Evolutionary conservation across 2,113 vertebrate genomes (phyloP).

Genomic region (Odobenus rosmarus): DNA sequence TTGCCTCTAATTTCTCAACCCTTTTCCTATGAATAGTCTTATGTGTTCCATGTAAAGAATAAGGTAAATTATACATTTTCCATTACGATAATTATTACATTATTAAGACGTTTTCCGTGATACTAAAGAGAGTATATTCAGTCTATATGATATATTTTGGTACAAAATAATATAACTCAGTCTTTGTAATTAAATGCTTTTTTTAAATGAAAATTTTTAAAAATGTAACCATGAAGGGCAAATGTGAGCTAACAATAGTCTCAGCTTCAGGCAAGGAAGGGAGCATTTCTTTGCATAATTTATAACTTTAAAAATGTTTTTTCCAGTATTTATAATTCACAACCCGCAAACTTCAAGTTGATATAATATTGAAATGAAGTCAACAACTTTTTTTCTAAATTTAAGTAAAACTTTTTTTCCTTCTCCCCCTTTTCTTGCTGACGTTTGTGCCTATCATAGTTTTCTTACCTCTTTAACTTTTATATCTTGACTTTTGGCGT

Average conservation of each 20-base stretch:
- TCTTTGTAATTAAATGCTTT: background rate
- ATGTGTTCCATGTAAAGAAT: background rate
- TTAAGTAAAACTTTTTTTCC: background rate
- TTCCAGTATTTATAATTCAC: background rate
- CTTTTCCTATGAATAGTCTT: background rate
- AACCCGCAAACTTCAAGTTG: background rate
- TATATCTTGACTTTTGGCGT: background rate
- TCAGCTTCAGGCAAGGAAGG: background rate
- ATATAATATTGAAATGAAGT: background rate
- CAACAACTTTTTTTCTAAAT: background rate
- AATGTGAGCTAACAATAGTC: background rate
- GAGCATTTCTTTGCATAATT: background rate
- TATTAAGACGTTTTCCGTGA: background rate
- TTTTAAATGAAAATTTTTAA: background rate
- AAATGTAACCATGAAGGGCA: background rate
- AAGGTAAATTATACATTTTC: background rate
- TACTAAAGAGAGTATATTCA: background rate
- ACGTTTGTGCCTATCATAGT: background rate
- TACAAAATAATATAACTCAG: background rate
- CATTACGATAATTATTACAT: background rate
- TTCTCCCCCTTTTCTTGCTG: background rate
- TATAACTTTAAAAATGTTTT: background rate
- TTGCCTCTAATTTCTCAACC: background rate
- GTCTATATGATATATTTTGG: background rate
- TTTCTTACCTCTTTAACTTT: background rate